phyloP scores from a whole-genome alignment of 1,140 invertebrate genomes.

The Leptinotarsa lineolata region DNA sequence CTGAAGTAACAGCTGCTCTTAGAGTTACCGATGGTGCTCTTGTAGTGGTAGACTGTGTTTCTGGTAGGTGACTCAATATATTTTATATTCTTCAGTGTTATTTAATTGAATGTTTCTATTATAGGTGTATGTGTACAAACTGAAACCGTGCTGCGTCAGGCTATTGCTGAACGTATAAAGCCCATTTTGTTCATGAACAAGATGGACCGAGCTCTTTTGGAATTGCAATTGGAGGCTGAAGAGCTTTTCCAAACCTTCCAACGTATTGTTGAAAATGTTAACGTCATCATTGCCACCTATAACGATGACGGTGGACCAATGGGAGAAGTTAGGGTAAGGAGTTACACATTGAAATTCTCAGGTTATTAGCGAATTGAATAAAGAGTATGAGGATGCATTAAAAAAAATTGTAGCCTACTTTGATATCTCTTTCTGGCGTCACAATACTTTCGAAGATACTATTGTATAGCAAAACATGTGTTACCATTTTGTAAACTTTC shows the following conservation, averaged over 20 bases:
- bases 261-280: slow-evolving; percentile 99
- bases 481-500: too few species aligned
- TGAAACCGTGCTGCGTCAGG: slow-evolving; percentile 97
- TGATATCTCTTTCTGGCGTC: too few species aligned
- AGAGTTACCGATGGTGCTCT: slow-evolving; percentile 99
- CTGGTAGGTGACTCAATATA: slow-evolving; percentile 66
- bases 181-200: slow-evolving; percentile 99
- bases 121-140: slow-evolving; percentile 98
- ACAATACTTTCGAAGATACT: too few species aligned
- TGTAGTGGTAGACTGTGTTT: slow-evolving; percentile 99
- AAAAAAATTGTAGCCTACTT: too few species aligned
- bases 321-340: slow-evolving; percentile 90
- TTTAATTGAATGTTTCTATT: neutral
- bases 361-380: too few species aligned
- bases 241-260: slow-evolving; percentile 99
- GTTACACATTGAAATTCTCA: neutral
- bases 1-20: slow-evolving; percentile 97
- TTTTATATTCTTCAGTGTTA: slow-evolving; percentile 1
- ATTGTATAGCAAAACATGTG: too few species aligned
- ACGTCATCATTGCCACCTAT: slow-evolving; percentile 99
- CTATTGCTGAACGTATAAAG: slow-evolving; percentile 98
- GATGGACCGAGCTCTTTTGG: slow-evolving; percentile 97
- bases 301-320: slow-evolving; percentile 96
- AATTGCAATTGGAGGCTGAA: slow-evolving; percentile 93
- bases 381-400: too few species aligned